Evolutionary conservation across 2,113 vertebrate species (phyloP), one percentile per base, ranked within the genome.

Genomic region (Campylomormyrus tamandua): DNA sequence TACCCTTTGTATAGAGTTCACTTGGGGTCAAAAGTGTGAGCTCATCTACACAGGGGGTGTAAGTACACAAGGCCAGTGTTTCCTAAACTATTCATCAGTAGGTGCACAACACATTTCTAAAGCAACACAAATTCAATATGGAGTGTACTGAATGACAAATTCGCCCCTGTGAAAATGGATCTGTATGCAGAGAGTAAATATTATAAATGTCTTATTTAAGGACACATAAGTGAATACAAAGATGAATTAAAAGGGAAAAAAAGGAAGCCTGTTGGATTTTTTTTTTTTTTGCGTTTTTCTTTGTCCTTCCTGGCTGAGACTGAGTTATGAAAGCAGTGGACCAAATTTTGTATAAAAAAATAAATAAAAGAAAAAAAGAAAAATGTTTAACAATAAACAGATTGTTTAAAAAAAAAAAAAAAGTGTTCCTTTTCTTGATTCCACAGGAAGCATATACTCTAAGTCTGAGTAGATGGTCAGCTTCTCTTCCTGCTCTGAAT

Each of bases 341-440:
- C 95, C 96, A 96, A 96, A 96, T 95, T 94, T 96, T 94, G 95
- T 95, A 94, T 93, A 94, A 80, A 77, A 35, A 77, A 39, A 5
- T 0, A 74, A 74, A 13, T 15, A 39, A 94, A 66, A 13, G 1
- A 66, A 27, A 27, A 70, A 70, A 31, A 70, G n/a, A 13, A 94
- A 95, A 94, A 94, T 94, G 94, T 95, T 96, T 95, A 96, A 93
- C 92, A 94, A 96, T 96, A 93, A 94, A 96, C 95, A 95, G 92
- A 95, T 89, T 90, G 92, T 95, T 96, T 95, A 94, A 89, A 89
- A 89, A 93, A 93, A 92, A 92, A 90, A 46, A 48, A 49, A 48
- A 8, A 27, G 19, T 83, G n/a, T n/a, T 8, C 4, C 0, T 70
- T 70, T 27, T 70, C 27, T 31, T 31, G n/a, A 70, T 70, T 31